These are phyloP conservation scores for Drosophila koepferae DNA, from an alignment of 2,888 invertebrate genomes.

Conservation along the genomic window DNA sequence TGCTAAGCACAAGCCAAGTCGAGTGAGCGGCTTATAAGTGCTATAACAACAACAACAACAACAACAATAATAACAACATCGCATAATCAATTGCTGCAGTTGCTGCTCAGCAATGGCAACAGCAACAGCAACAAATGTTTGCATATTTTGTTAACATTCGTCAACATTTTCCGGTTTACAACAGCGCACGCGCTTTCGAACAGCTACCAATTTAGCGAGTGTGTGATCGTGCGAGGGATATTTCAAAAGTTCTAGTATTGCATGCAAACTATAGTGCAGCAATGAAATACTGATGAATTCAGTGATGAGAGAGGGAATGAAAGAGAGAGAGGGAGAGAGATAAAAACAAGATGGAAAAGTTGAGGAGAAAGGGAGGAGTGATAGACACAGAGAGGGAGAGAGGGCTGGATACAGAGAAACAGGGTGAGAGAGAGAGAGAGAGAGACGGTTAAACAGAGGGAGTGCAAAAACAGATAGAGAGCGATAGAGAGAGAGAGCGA, in stretches of 20 bases:
- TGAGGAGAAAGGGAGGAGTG: too few species aligned
- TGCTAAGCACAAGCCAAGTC: conserved; percentile 24
- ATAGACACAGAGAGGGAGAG: background rate
- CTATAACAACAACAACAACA: conserved; percentile 19
- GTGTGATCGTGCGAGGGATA: conserved; percentile 23
- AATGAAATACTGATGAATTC: too few species aligned
- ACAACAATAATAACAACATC: conserved; percentile 20
- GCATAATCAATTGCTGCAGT: conserved; percentile 66
- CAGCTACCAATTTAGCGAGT: conserved; percentile 35
- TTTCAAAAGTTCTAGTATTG: background rate
- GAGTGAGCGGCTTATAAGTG: conserved; percentile 48
- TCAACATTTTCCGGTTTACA: conserved; percentile 71
- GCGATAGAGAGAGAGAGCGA: background rate
- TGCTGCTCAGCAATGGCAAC: conserved; percentile 41
- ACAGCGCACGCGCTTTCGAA: conserved; percentile 60
- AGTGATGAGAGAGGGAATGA: background rate
- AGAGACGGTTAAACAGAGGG: too few species aligned
- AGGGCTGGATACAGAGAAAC: background rate
- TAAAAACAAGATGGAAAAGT: background rate
- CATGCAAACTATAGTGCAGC: background rate
- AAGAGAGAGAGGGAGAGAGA: background rate
- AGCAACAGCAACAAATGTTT: conserved; percentile 51
- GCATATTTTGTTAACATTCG: conserved; percentile 70
- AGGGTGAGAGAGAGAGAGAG: background rate
- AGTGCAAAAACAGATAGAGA: too few species aligned